Conservation (phyloP, 2,113 vertebrate genomes). For the Lagopus muta region DNA sequence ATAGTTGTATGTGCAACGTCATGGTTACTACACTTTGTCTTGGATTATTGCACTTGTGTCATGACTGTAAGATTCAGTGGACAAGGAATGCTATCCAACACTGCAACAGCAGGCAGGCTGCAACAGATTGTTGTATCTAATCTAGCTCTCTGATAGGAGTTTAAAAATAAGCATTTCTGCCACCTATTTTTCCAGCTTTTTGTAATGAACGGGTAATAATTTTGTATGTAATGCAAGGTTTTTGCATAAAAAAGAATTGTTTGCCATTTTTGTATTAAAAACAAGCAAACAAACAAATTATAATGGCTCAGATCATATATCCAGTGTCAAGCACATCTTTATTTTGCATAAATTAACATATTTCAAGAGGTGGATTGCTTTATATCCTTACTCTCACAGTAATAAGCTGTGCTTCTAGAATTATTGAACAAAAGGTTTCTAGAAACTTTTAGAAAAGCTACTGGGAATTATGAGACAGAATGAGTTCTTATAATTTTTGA, state of each 20-base stretch:
- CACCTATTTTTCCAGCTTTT: background rate
- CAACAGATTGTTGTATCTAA: background rate
- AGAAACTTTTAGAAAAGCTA: background rate
- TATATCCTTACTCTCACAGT: background rate
- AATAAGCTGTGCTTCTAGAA: background rate
- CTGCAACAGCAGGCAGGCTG: background rate
- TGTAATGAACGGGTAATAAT: background rate
- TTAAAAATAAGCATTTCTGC: background rate
- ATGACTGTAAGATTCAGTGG: background rate
- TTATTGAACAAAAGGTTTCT: background rate
- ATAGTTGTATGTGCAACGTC: background rate
- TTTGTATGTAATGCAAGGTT: fast-evolving
- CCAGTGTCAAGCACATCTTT: background rate
- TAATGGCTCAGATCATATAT: background rate
- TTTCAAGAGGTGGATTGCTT: background rate
- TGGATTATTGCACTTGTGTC: background rate
- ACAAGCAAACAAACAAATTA: too few species aligned
- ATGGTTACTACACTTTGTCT: background rate
- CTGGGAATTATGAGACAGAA: background rate
- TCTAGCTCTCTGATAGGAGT: background rate
- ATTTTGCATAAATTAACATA: background rate
- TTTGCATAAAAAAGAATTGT: background rate
- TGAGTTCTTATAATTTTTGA: background rate
- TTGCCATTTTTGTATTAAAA: background rate
- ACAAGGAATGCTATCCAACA: background rate